Base-by-base conservation (phyloP, 1,140 invertebrate species). In the Bradysia coprophila region DNA sequence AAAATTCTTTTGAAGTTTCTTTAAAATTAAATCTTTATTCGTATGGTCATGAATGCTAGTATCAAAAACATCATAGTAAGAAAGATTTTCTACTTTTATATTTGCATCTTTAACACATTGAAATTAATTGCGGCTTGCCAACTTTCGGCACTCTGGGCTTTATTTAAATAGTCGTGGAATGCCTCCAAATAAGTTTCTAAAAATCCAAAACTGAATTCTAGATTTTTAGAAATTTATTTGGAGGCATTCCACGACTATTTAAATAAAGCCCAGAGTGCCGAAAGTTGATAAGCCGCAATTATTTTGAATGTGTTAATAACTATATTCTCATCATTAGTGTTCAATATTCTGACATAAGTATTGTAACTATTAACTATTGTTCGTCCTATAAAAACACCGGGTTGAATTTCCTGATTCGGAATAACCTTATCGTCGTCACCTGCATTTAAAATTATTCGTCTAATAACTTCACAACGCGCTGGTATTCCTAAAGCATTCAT, bases 391-490 rank as follows among this genome's bases (percentile, higher is more conserved):
- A 39, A 20, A 4, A 32, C 21, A 20, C 32, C 32, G 3, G 3
- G 32, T 34, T 13, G 13, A 15, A 34, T 34, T 11, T 34, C 32
- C 32, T 34, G 3, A 11, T 34, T 34, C 11, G 4, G 4, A 3
- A 34, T 34, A 34, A 34, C n/a, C 4, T 13, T 15, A 15, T 4
- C 18, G 5, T 34, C 13, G n/a, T 34, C 11, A 13, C 4, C 21
- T 10, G 16, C 10, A 13, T 32, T 4, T 4, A 42, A 31, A 31
- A 34, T 19, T 19, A 42, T 21, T 9, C 20, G 19, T 34, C 41
- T 24, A 34, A 42, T 34, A 13, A 42, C 41, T 34, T 42, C 41
- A 31, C 41, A 34, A 20, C 41, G 18, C 13, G 41, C n/a, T 13
- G 41, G 41, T 15, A 42, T 21, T 33, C 21, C 32, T 11, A 24